These are phyloP conservation scores for Diabrotica virgifera DNA, from an alignment of 1,140 invertebrate species.

Conservation along the genomic window DNA sequence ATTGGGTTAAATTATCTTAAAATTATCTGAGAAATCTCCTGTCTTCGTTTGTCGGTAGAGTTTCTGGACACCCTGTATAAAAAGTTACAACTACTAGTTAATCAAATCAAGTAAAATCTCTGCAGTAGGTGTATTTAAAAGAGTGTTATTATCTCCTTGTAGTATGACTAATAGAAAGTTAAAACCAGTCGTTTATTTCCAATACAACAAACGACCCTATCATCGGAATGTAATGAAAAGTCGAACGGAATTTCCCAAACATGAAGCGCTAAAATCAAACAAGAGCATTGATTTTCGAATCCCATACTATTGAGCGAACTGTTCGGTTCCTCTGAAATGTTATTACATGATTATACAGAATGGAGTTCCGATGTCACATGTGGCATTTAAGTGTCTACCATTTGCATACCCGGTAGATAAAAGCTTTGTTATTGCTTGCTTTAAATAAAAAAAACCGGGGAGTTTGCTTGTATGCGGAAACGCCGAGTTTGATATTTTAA, in stretches of 20 bases:
- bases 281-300: background rate
- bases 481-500: no score
- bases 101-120: no score
- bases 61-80: no score
- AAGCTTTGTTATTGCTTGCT: background rate
- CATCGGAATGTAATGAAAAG: background rate
- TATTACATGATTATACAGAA: conserved; percentile 3
- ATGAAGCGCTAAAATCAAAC: background rate
- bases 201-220: no score
- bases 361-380: conserved; percentile 1
- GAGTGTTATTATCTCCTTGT: no score
- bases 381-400: conserved; percentile 2
- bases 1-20: no score
- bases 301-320: background rate
- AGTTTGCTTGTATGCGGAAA: background rate
- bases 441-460: background rate
- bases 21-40: no score
- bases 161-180: no score
- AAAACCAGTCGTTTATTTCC: no score
- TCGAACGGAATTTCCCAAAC: background rate
- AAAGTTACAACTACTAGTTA: no score
- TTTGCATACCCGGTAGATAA: background rate
- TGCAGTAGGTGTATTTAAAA: no score
- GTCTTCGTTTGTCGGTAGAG: no score
- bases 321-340: background rate